These are phyloP conservation scores for Sardina pilchardus DNA, from an alignment of 2,113 vertebrate species.

Conservation along the genomic window DNA sequence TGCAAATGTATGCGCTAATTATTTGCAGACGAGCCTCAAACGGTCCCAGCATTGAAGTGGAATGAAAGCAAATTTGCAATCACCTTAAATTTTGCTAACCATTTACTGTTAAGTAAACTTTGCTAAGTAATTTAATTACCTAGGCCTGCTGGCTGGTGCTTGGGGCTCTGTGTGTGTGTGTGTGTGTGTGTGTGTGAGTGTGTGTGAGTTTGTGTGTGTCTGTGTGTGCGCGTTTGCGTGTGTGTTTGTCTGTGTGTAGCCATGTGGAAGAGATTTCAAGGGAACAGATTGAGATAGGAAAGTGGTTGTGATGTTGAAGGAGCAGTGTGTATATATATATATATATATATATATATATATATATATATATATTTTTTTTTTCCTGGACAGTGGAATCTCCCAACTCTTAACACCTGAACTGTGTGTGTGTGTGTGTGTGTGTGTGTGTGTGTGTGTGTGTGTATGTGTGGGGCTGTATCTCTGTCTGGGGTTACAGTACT, in stretches of 20 bases:
- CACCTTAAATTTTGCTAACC: slow-evolving; percentile 82
- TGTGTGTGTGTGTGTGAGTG: slow-evolving; percentile 8
- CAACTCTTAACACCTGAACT: neutral
- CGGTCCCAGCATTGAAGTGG: slow-evolving; percentile 79
- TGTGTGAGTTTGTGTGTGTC: neutral
- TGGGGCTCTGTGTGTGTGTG: slow-evolving; percentile 48
- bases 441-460: neutral
- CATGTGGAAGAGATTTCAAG: slow-evolving; percentile 19
- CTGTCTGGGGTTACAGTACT: neutral
- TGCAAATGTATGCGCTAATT: slow-evolving; percentile 92
- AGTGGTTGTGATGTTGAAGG: slow-evolving; percentile 35
- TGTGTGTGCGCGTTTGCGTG: slow-evolving; percentile 1
- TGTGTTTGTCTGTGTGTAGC: neutral
- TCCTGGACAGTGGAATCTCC: neutral
- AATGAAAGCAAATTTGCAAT: slow-evolving; percentile 90
- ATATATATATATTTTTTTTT: too few relatives aligned
- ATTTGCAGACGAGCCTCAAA: slow-evolving; percentile 85
- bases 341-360: too few relatives aligned
- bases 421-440: neutral
- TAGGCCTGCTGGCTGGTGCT: slow-evolving; percentile 64
- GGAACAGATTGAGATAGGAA: slow-evolving; percentile 31
- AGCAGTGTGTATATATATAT: slow-evolving; percentile 30
- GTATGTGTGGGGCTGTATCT: neutral
- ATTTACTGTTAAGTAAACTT: slow-evolving; percentile 86
- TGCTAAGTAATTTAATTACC: slow-evolving; percentile 84